phyloP scores from a whole-genome alignment of 2,888 invertebrate genomes.

The Ctena decussata region DNA sequence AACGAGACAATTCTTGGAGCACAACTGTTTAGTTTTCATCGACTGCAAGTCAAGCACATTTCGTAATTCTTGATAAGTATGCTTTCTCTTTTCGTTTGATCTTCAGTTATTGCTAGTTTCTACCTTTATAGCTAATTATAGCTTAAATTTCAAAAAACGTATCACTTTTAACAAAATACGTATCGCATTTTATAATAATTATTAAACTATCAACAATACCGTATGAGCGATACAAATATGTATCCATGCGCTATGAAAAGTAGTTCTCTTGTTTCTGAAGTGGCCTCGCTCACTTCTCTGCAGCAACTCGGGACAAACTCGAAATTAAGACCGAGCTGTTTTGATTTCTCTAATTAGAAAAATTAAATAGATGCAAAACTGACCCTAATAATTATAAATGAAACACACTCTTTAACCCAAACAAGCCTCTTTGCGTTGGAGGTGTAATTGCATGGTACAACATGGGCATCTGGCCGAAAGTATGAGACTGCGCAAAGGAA shows the following conservation, averaged over 20 bases:
- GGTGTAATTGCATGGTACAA: conserved; percentile 3
- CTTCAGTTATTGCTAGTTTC: not conserved
- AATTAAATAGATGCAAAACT: not conserved
- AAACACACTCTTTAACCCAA: not conserved
- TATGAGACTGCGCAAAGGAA: too few species aligned
- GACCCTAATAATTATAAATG: not conserved
- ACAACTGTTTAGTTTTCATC: not conserved
- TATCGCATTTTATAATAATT: not conserved
- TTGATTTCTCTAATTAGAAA: not conserved
- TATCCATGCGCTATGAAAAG: not conserved
- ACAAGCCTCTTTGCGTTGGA: not conserved
- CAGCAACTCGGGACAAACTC: not conserved
- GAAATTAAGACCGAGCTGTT: not conserved
- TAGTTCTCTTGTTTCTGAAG: not conserved
- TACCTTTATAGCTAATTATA: not conserved
- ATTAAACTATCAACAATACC: not conserved
- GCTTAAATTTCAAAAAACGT: not conserved
- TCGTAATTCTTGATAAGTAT: not conserved
- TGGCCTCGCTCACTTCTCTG: not conserved
- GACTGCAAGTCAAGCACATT: not conserved
- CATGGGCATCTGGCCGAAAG: conserved; percentile 40
- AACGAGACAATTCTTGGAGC: not conserved
- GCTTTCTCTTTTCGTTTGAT: not conserved
- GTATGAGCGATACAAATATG: not conserved
- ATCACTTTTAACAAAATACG: not conserved